A percentile compares a stretch with the other conserved stretches of the same genome.
phyloP scores from a whole-genome alignment of 2,888 invertebrate species.

The Achlya flavicornis region DNA sequence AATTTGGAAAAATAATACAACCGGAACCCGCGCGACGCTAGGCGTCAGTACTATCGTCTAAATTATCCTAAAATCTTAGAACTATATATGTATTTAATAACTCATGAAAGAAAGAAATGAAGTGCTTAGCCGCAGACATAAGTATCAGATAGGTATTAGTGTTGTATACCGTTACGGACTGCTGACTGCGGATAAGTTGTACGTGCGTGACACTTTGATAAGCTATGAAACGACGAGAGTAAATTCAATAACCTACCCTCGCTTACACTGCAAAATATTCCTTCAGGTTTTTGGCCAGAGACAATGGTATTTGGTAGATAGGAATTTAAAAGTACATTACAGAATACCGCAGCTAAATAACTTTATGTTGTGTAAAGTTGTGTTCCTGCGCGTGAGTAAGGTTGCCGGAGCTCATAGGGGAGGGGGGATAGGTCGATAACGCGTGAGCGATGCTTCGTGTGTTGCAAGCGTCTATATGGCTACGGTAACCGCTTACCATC shows the following conservation, averaged over 20 bases:
- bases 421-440: too few species aligned
- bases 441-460: too few species aligned
- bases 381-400: too few species aligned
- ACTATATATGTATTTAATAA: background rate
- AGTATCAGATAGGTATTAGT: background rate
- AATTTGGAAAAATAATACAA: too few species aligned
- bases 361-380: too few species aligned
- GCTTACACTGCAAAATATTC: conserved; percentile 7
- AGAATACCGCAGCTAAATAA: too few species aligned
- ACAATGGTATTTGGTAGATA: background rate
- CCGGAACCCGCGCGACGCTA: too few species aligned
- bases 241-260: conserved; percentile 4
- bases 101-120: background rate
- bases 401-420: too few species aligned
- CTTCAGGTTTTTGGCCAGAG: background rate
- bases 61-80: background rate
- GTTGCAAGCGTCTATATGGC: too few species aligned
- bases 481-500: too few species aligned
- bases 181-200: background rate
- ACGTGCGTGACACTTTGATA: conserved; percentile 8
- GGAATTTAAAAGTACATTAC: background rate
- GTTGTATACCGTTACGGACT: background rate
- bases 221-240: conserved; percentile 5
- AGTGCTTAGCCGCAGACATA: background rate
- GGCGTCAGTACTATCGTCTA: too few species aligned